Conservation (phyloP, 2,888 invertebrate species). For the Nemotelus pantherinus region DNA sequence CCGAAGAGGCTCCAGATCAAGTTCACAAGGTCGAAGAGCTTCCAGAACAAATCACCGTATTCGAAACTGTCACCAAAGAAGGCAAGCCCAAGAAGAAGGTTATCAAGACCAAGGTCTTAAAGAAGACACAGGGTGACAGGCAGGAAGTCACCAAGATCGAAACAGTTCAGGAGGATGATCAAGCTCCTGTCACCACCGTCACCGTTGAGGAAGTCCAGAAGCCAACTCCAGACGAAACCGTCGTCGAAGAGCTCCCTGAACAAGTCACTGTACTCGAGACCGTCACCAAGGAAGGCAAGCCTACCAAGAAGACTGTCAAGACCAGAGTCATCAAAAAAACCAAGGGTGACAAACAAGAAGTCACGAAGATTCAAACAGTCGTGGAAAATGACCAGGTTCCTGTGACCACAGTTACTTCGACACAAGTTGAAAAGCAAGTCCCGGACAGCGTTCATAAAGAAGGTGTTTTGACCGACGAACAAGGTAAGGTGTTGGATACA, state of each 20-base stretch:
- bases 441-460: constrained; percentile 45
- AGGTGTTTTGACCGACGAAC: constrained; percentile 54
- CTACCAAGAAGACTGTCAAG: constrained; percentile 57
- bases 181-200: constrained; percentile 58
- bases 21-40: constrained; percentile 55
- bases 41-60: constrained; percentile 53
- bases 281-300: constrained; percentile 42
- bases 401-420: constrained; percentile 57
- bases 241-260: constrained; percentile 51
- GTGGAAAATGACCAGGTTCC: constrained; percentile 61
- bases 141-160: constrained; percentile 61
- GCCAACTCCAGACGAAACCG: constrained; percentile 46
- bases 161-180: constrained; percentile 56
- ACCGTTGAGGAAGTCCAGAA: constrained; percentile 51
- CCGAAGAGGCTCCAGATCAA: constrained; percentile 49
- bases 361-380: constrained; percentile 61
- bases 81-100: constrained; percentile 54
- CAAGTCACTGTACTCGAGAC: constrained; percentile 43
- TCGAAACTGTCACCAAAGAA: constrained; percentile 52
- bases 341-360: constrained; percentile 56
- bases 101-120: constrained; percentile 42
- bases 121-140: constrained; percentile 52
- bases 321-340: constrained; percentile 60
- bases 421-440: constrained; percentile 52
- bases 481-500: constrained; percentile 31